phyloP scores from a whole-genome alignment of 2,797 vertebrate genomes.

The Thunnus albacares region DNA sequence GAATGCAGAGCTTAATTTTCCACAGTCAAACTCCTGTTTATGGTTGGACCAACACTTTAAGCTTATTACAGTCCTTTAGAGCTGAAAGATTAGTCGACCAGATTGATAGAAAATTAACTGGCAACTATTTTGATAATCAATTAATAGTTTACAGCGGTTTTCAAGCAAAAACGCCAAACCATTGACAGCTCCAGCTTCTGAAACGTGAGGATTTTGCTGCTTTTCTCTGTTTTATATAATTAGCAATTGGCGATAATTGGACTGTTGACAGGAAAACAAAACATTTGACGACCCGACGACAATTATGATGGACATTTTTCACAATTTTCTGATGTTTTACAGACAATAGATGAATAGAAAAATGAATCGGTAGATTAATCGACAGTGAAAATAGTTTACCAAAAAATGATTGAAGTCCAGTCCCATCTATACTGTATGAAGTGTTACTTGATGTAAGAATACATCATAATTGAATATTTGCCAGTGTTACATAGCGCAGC shows the following conservation, averaged over 20 bases:
- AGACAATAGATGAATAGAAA: not conserved
- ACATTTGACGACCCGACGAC: not conserved
- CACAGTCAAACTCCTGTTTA: constrained; percentile 36
- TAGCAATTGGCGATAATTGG: not conserved
- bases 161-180: not conserved
- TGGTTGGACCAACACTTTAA: constrained; percentile 3
- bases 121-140: not conserved
- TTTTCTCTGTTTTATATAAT: constrained; percentile 6
- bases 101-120: not conserved
- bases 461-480: constrained; percentile 15
- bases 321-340: not conserved
- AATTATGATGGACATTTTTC: not conserved
- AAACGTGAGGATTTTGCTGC: not conserved
- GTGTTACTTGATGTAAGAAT: constrained; percentile 15
- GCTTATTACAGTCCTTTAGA: not conserved
- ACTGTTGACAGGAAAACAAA: not conserved
- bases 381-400: not conserved
- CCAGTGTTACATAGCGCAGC: constrained; percentile 38
- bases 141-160: not conserved
- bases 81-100: not conserved
- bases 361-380: not conserved
- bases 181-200: not conserved
- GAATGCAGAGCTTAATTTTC: constrained; percentile 26
- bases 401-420: not conserved
- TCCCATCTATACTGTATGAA: not conserved